Percentiles rank a stretch among this genome's conserved stretches.
Evolutionary conservation across 2,797 vertebrate species (phyloP).

Genomic region (Eulemur mongoz): DNA sequence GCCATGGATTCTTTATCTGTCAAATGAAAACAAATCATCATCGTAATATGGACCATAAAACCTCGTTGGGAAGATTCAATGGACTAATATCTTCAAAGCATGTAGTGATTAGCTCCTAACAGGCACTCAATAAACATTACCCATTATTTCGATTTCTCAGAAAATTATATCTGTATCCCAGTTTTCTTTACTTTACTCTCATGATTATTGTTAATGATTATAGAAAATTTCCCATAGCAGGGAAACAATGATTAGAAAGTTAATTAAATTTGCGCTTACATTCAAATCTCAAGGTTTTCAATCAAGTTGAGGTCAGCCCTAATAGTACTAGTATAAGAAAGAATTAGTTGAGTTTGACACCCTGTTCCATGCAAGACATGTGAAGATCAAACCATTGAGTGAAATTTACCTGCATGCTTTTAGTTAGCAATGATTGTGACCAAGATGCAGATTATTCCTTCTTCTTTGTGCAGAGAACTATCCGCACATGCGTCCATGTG

Average conservation of each 20-base stretch:
- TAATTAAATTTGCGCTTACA: constrained; percentile 62
- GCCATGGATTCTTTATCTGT: neutral
- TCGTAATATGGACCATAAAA: neutral
- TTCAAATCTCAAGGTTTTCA: constrained; percentile 49
- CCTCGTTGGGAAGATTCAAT: neutral
- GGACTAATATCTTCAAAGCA: constrained; percentile 26
- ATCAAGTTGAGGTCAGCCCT: constrained; percentile 26
- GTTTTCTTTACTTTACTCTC: constrained; percentile 48
- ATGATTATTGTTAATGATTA: constrained; percentile 58
- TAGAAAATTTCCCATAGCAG: constrained; percentile 24
- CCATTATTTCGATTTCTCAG: constrained; percentile 20
- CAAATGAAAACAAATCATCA: neutral
- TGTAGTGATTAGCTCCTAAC: constrained; percentile 1
- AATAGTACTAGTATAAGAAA: neutral
- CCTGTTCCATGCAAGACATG: neutral
- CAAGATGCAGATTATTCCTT: neutral
- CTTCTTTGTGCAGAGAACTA: neutral
- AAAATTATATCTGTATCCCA: constrained; percentile 55
- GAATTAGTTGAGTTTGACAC: neutral
- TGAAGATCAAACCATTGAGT: neutral
- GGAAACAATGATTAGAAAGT: constrained; percentile 47
- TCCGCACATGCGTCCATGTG: fast-evolving
- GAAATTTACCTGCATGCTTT: neutral
- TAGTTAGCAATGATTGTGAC: neutral
- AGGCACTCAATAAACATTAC: neutral